These are phyloP conservation scores for Agelastica alni DNA, from an alignment of 2,888 invertebrate species.

Conservation along the genomic window DNA sequence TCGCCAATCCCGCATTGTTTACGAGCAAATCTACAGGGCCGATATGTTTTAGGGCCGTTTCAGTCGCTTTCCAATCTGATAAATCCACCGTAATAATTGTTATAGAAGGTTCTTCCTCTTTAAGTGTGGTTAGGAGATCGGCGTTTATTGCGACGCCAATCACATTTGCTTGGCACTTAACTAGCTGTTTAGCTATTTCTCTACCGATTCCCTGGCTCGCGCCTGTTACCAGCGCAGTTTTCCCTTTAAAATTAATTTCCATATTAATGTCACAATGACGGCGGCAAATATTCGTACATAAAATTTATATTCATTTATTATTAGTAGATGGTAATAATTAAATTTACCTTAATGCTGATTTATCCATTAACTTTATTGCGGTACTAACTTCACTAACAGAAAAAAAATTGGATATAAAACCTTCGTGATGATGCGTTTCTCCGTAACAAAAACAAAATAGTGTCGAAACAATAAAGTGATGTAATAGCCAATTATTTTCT, in stretches of 20 bases:
- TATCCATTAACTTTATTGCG: too few relatives aligned
- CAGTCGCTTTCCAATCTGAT: conserved; percentile 72
- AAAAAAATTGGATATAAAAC: too few relatives aligned
- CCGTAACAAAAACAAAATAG: too few relatives aligned
- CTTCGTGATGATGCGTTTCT: too few relatives aligned
- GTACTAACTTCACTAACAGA: too few relatives aligned
- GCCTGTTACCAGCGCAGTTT: conserved; percentile 84
- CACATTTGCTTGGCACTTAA: conserved; percentile 72
- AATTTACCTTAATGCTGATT: too few relatives aligned
- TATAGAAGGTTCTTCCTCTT: conserved; percentile 65
- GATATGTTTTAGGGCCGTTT: conserved; percentile 59
- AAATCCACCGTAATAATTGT: conserved; percentile 72
- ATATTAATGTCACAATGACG: too few relatives aligned
- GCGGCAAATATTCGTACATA: too few relatives aligned
- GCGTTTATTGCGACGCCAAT: conserved; percentile 75
- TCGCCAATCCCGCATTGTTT: conserved; percentile 82
- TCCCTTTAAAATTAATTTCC: conserved; percentile 73
- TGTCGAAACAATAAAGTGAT: too few relatives aligned
- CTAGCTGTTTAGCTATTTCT: conserved; percentile 71
- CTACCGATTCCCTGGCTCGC: conserved; percentile 66
- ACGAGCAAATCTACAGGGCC: conserved; percentile 79
- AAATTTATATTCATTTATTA: too few relatives aligned
- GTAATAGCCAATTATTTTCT: too few relatives aligned
- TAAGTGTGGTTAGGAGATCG: conserved; percentile 60
- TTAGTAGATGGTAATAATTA: too few relatives aligned